Conservation (phyloP, 1,140 invertebrate genomes). For the Delia radicum region DNA sequence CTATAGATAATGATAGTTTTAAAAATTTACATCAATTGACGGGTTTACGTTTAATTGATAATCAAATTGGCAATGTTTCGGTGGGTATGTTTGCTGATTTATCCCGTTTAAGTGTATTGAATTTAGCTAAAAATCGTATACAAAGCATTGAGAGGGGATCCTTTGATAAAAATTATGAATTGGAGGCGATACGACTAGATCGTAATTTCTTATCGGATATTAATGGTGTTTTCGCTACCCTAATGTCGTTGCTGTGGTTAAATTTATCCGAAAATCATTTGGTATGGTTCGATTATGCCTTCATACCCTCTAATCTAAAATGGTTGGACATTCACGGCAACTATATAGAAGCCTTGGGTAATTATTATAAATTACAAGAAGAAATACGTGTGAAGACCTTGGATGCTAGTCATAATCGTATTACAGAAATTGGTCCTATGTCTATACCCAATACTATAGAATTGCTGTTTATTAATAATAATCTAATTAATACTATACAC, state of each 20-base stretch:
- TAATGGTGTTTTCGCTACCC: slow-evolving; percentile 79
- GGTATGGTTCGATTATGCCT: slow-evolving; percentile 88
- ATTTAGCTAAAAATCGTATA: slow-evolving; percentile 85
- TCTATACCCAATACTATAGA: slow-evolving; percentile 88
- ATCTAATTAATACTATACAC: slow-evolving; percentile 75
- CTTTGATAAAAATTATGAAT: slow-evolving; percentile 74
- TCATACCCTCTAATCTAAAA: slow-evolving; percentile 82
- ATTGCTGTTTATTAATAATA: slow-evolving; percentile 86
- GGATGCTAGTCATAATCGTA: slow-evolving; percentile 84
- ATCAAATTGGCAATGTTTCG: slow-evolving; percentile 81
- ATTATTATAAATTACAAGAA: slow-evolving; percentile 81
- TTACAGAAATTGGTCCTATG: slow-evolving; percentile 74
- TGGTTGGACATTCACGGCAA: slow-evolving; percentile 89
- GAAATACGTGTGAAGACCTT: slow-evolving; percentile 78
- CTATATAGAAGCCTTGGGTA: slow-evolving; percentile 74
- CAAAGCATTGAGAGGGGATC: slow-evolving; percentile 78
- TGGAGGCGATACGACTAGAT: slow-evolving; percentile 83
- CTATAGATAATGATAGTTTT: slow-evolving; percentile 79
- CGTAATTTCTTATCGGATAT: slow-evolving; percentile 84
- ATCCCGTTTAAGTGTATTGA: slow-evolving; percentile 78
- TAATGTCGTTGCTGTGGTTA: slow-evolving; percentile 78
- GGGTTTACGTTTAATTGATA: slow-evolving; percentile 80
- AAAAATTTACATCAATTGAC: slow-evolving; percentile 81
- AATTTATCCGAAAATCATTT: slow-evolving; percentile 90
- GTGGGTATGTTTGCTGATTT: slow-evolving; percentile 84